Evolutionary conservation across 1,140 invertebrate species (phyloP).

Genomic region (Himalopsyche phryganea): DNA sequence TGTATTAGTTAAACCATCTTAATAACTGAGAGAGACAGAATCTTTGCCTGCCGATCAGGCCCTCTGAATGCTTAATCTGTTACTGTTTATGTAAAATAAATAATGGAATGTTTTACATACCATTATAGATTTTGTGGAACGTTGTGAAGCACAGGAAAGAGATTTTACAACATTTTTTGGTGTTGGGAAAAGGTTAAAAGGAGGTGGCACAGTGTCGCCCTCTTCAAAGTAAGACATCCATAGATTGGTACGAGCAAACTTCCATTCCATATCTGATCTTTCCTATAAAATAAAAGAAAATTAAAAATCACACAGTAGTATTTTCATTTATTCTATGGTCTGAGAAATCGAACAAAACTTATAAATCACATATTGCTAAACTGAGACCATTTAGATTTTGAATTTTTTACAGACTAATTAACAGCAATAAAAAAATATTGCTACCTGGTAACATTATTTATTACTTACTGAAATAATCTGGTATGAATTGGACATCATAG

Average conservation of each 20-base stretch:
- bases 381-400: too few relatives aligned
- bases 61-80: too few relatives aligned
- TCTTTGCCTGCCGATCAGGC: too few relatives aligned
- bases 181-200: slow-evolving; percentile 84
- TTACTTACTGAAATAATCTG: slow-evolving; percentile 81
- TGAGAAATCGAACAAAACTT: too few relatives aligned
- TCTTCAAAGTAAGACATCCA: slow-evolving; percentile 94
- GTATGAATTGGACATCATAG: slow-evolving; percentile 96
- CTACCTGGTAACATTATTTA: too few relatives aligned
- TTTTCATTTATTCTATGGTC: too few relatives aligned
- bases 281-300: slow-evolving; percentile 62
- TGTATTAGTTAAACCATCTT: too few relatives aligned
- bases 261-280: slow-evolving; percentile 87
- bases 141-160: slow-evolving; percentile 45
- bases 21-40: too few relatives aligned
- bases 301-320: too few relatives aligned
- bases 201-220: slow-evolving; percentile 78
- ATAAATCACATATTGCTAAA: too few relatives aligned
- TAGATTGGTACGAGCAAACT: slow-evolving; percentile 83
- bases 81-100: too few relatives aligned
- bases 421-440: background rate
- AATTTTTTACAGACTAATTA: too few relatives aligned
- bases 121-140: slow-evolving; percentile 59
- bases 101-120: slow-evolving; percentile 38
- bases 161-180: slow-evolving; percentile 62